Base-by-base conservation (phyloP, 2,113 vertebrate genomes). In the Psittacara wagleri region DNA sequence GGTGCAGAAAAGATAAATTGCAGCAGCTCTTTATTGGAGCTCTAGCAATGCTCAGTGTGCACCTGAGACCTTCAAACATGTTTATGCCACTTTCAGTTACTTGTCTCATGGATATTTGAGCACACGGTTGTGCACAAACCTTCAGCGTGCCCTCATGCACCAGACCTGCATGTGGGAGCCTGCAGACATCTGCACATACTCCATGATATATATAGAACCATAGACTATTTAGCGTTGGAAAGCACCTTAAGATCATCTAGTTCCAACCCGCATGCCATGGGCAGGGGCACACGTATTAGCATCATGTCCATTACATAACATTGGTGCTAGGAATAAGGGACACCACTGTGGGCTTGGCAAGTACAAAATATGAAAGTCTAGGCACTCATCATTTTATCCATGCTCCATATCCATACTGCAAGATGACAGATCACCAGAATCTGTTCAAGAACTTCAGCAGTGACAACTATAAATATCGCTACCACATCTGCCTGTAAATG, bases 51-150 rank as follows among this genome's bases (percentile, higher is more conserved):
- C 10, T 39, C 43, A 23, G 25, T 52, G 74, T 52, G 27, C 20
- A 48, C 0, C 0, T 5, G 35, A 83, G 51, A 67, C 8, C 33
- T 24, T 5, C 66, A 77, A 80, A 70, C 12, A 28, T 25, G 0
- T 46, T 46, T 63, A 43, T 3, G 1, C 18, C 0, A 0, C n/a
- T 44, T 77, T 46, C 10, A 54, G 48, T 31, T 59, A 23, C 33
- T 51, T 69, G 43, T 33, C 39, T 68, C 19, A 17, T 4, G 11
- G 31, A 24, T 61, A 25, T 57, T 52, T 24, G 35, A 62, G 54
- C 35, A 62, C 2, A 6, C 0, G 7, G 44, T 31, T 3, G 1
- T 18, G 29, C 23, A 15, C 3, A 24, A 44, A 59, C 29, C 44
- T 43, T 51, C 33, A 63, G 23, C 46, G 48, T 9, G 0, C 12